Percentiles rank a stretch among this genome's conserved stretches.
Conservation (phyloP, 2,113 vertebrate genomes). For the Pelecanus crispus region DNA sequence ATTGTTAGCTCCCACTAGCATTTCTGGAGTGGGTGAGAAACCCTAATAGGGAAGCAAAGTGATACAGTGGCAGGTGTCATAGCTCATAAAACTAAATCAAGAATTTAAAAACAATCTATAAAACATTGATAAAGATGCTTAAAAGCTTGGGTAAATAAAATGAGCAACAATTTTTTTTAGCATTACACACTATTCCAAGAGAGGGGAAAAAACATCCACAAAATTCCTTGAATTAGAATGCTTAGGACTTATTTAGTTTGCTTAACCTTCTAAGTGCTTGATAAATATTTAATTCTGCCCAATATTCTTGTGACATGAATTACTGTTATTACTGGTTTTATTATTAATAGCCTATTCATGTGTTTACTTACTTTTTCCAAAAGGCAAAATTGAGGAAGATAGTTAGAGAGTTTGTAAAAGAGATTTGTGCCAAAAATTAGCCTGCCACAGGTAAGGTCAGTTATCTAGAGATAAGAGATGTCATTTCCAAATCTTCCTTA, state of each 20-base stretch:
- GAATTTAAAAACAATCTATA: neutral
- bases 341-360: neutral
- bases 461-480: neutral
- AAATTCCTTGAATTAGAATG: neutral
- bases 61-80: neutral
- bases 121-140: neutral
- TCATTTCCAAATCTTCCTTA: neutral
- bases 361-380: neutral
- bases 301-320: neutral
- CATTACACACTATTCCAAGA: neutral
- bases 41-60: neutral
- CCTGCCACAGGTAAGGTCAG: neutral
- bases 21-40: neutral
- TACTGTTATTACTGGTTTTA: neutral
- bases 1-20: neutral
- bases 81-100: neutral
- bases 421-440: neutral
- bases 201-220: neutral
- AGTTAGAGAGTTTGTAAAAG: neutral
- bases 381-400: neutral
- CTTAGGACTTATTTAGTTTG: neutral
- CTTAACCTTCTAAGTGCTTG: neutral
- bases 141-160: neutral
- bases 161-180: neutral
- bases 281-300: neutral